These are phyloP conservation scores for Silurus meridionalis DNA, from an alignment of 2,113 vertebrate species.

Conservation along the genomic window DNA sequence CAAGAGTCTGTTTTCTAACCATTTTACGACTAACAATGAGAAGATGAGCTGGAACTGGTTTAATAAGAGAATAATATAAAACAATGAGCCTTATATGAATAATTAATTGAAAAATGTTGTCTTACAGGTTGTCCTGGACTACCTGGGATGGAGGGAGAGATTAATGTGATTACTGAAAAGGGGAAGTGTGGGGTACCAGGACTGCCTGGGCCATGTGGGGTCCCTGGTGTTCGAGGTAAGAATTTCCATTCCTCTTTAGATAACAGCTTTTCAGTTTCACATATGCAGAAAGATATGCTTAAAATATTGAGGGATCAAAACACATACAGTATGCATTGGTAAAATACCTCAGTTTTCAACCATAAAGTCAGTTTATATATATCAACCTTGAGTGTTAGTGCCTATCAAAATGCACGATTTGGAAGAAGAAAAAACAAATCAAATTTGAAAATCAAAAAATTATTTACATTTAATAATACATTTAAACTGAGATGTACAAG, in stretches of 20 bases:
- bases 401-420: too few species aligned
- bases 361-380: too few species aligned
- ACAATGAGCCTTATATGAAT: background rate
- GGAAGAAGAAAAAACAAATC: too few species aligned
- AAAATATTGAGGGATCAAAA: background rate
- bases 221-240: conserved; percentile 66
- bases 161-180: conserved; percentile 44
- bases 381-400: too few species aligned
- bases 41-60: background rate
- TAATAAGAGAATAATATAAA: background rate
- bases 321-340: background rate
- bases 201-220: conserved; percentile 47
- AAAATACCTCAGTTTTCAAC: background rate
- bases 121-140: conserved; percentile 60
- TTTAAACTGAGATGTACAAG: background rate
- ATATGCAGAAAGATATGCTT: background rate
- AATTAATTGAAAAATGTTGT: too few species aligned
- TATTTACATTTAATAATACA: background rate
- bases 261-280: background rate
- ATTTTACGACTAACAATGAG: background rate
- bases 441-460: too few species aligned
- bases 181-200: conserved; percentile 58
- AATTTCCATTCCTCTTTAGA: background rate
- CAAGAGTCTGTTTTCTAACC: background rate
- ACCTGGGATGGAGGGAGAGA: conserved; percentile 54